Percentiles rank a stretch among this genome's conserved stretches.
phyloP scores from a whole-genome alignment of 1,140 invertebrate genomes.

The Apis laboriosa region DNA sequence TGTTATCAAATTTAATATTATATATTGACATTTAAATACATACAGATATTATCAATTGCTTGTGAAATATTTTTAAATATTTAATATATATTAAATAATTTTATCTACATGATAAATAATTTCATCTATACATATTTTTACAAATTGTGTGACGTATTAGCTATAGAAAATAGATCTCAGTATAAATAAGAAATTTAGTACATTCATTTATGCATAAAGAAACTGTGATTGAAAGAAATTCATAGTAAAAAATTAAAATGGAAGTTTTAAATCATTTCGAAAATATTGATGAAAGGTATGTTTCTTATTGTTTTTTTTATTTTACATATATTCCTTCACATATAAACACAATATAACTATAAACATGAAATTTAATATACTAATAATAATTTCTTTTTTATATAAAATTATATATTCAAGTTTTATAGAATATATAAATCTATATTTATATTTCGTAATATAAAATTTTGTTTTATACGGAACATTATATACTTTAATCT shows the following conservation, averaged over 20 bases:
- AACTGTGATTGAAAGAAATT: background rate
- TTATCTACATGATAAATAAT: background rate
- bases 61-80: background rate
- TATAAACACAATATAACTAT: background rate
- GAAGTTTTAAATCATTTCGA: slow-evolving; percentile 43
- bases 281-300: slow-evolving; percentile 50
- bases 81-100: background rate
- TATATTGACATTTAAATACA: background rate
- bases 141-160: background rate
- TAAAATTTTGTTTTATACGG: background rate
- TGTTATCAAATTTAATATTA: background rate
- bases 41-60: background rate
- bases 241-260: slow-evolving; percentile 39
- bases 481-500: background rate
- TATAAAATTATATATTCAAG: background rate
- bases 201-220: background rate
- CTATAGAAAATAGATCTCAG: background rate
- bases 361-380: background rate
- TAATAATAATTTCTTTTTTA: background rate
- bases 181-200: background rate
- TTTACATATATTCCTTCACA: background rate
- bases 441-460: background rate
- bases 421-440: background rate
- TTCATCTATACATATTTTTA: background rate
- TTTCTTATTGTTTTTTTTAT: background rate